These are phyloP conservation scores for Melozone crissalis DNA, from an alignment of 2,113 vertebrate species.

Conservation along the genomic window DNA sequence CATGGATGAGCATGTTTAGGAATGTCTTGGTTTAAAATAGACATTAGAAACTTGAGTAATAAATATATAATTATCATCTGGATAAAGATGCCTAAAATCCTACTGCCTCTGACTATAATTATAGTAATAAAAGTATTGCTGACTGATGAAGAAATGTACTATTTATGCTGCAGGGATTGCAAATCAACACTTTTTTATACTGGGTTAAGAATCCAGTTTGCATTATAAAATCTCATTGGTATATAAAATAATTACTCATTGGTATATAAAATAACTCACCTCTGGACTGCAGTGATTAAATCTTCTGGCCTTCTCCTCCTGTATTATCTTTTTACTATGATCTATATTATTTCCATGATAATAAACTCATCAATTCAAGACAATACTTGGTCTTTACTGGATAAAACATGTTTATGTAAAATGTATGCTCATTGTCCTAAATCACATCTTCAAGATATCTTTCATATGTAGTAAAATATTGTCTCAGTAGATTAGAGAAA, in stretches of 20 bases:
- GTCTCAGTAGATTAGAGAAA: slow-evolving; percentile 12
- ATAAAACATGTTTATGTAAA: slow-evolving; percentile 18
- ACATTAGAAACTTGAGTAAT: slow-evolving; percentile 39
- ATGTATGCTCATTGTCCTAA: neutral
- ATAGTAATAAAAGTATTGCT: slow-evolving; percentile 61
- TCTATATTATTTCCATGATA: neutral
- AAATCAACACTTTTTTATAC: slow-evolving; percentile 44
- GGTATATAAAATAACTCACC: neutral
- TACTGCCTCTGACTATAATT: slow-evolving; percentile 52
- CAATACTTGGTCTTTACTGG: neutral
- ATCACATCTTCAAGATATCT: slow-evolving; percentile 12
- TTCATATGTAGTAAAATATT: neutral
- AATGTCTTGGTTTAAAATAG: slow-evolving; percentile 53
- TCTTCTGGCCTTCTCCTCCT: neutral
- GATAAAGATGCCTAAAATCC: slow-evolving; percentile 53
- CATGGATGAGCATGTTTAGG: neutral
- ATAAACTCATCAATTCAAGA: slow-evolving; percentile 26
- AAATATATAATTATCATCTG: slow-evolving; percentile 48
- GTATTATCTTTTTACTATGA: neutral
- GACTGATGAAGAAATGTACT: slow-evolving; percentile 59
- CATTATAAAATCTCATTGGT: neutral
- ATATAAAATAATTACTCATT: neutral
- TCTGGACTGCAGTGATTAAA: slow-evolving; percentile 8
- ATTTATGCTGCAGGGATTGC: slow-evolving; percentile 56
- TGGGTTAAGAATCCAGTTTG: slow-evolving; percentile 19